phyloP scores from a whole-genome alignment of 2,888 invertebrate genomes.

The Prenolepis imparis region DNA sequence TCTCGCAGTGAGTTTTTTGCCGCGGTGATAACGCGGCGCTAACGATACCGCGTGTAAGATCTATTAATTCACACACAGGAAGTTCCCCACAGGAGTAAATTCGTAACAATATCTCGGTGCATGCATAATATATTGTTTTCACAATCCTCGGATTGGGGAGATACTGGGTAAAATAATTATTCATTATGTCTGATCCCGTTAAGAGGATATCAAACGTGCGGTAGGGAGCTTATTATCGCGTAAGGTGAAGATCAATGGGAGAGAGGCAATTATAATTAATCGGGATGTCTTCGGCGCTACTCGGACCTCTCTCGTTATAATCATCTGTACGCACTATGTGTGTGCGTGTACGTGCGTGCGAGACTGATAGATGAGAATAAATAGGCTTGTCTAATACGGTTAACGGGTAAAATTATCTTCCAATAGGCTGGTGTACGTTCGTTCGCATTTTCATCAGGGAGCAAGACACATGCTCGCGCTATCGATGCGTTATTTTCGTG shows the following conservation, averaged over 20 bases:
- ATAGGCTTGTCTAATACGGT: constrained; percentile 68
- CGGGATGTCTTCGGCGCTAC: constrained; percentile 56
- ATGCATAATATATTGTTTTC: constrained; percentile 36
- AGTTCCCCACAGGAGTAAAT: constrained; percentile 27
- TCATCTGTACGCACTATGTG: constrained; percentile 22
- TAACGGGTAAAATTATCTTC: constrained; percentile 72
- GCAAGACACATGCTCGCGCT: background rate
- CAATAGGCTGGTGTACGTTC: constrained; percentile 25
- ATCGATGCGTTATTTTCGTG: constrained; percentile 21
- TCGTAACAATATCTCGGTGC: constrained; percentile 15
- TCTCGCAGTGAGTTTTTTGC: constrained; percentile 18
- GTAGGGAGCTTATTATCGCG: constrained; percentile 53
- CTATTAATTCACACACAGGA: constrained; percentile 42
- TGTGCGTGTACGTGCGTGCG: background rate
- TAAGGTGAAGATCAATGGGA: constrained; percentile 68
- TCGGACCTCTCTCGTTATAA: constrained; percentile 33
- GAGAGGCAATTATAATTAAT: constrained; percentile 69
- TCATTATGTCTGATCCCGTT: constrained; percentile 45
- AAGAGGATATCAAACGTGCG: constrained; percentile 52
- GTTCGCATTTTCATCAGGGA: constrained; percentile 4
- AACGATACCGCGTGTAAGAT: constrained; percentile 47
- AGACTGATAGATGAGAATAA: constrained; percentile 64
- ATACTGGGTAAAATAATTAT: constrained; percentile 57
- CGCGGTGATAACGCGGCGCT: constrained; percentile 58
- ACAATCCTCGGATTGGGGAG: constrained; percentile 36